These are phyloP conservation scores for Gnathonemus echidnorhynchus DNA, from an alignment of 2,113 vertebrate species.

Conservation along the genomic window DNA sequence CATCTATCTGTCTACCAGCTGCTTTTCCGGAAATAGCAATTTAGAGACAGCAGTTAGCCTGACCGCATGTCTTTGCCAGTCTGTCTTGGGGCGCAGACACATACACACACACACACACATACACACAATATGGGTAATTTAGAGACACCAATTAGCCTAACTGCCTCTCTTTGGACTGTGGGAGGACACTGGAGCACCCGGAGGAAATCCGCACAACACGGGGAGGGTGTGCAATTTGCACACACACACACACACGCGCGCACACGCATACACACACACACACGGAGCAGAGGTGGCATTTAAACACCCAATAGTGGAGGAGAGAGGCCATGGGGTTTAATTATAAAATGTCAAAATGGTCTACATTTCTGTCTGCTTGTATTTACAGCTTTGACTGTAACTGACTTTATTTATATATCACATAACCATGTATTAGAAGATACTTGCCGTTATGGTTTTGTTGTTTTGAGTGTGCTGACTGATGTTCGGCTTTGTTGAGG, in stretches of 20 bases:
- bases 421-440: not conserved
- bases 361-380: not conserved
- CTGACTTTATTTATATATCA: not conserved
- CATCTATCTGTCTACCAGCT: not conserved
- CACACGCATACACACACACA: not conserved
- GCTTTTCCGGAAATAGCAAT: not conserved
- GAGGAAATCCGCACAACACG: not conserved
- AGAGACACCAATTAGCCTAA: conserved; percentile 1
- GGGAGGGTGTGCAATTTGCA: not conserved
- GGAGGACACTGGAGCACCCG: not conserved
- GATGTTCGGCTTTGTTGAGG: not conserved
- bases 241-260: not conserved
- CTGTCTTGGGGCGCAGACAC: not conserved
- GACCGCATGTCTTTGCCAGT: not conserved
- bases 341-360: not conserved
- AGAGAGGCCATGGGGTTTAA: not conserved
- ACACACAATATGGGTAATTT: not conserved
- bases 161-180: not conserved
- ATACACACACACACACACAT: not conserved
- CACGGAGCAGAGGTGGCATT: not conserved
- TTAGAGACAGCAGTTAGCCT: not conserved
- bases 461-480: not conserved
- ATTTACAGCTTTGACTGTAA: not conserved
- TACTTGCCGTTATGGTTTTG: not conserved
- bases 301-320: not conserved